These are phyloP conservation scores for Moxostoma hubbsi DNA, from an alignment of 2,797 vertebrate species.

Conservation along the genomic window DNA sequence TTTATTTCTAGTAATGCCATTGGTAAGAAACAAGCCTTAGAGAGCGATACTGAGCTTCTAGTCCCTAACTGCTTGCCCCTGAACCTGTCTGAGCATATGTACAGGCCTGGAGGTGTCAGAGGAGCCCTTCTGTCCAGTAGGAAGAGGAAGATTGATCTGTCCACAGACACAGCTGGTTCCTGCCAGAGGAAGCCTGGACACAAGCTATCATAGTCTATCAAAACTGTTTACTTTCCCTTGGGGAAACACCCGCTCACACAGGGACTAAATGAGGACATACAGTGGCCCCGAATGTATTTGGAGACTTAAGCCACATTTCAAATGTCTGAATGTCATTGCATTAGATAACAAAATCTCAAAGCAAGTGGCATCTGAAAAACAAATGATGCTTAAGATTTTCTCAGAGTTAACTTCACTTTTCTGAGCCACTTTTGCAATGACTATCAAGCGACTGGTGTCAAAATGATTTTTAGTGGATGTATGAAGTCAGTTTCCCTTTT, in stretches of 20 bases:
- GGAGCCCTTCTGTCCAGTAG: conserved; percentile 40
- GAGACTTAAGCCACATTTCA: too few species aligned
- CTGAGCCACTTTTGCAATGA: too few species aligned
- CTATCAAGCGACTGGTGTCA: too few species aligned
- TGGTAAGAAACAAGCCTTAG: conserved; percentile 1
- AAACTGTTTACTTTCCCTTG: conserved; percentile 76
- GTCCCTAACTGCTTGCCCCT: too few species aligned
- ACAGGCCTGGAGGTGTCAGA: neutral
- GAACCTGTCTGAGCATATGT: neutral
- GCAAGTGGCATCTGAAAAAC: too few species aligned
- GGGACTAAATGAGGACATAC: conserved; percentile 18
- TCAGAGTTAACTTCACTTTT: too few species aligned
- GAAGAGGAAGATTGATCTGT: conserved; percentile 60
- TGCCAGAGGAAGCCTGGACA: conserved; percentile 82
- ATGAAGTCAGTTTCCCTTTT: neutral
- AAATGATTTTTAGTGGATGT: too few species aligned
- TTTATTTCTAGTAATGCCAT: too few species aligned
- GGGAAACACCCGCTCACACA: conserved; percentile 63
- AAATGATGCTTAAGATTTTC: too few species aligned
- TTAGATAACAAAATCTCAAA: too few species aligned
- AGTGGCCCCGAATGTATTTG: neutral
- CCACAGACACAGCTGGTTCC: conserved; percentile 90
- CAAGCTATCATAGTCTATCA: conserved; percentile 80
- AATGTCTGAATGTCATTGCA: too few species aligned
- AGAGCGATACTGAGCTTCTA: neutral